Conservation (phyloP, 1,140 invertebrate species). For the Mylabris phalerata region DNA sequence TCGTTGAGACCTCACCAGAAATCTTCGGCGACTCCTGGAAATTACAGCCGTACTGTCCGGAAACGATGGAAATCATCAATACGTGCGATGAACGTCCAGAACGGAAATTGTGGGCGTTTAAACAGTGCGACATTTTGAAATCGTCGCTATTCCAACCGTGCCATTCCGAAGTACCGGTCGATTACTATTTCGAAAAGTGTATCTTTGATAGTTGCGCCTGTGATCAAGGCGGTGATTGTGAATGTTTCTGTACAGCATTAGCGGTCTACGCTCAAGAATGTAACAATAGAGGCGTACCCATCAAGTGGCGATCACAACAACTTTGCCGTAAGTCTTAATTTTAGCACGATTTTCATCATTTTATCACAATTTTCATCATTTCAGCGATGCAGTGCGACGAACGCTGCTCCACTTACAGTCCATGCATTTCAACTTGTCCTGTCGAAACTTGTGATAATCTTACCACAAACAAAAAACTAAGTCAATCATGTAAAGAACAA, state of each 20-base stretch:
- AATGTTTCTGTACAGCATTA: slow-evolving; percentile 81
- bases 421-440: slow-evolving; percentile 76
- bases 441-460: slow-evolving; percentile 76
- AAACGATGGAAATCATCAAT: slow-evolving; percentile 49
- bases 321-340: slow-evolving; percentile 65
- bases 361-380: slow-evolving; percentile 10
- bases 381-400: slow-evolving; percentile 82
- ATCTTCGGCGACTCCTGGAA: slow-evolving; percentile 87
- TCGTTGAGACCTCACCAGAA: slow-evolving; percentile 61
- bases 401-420: slow-evolving; percentile 66
- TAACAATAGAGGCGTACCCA: slow-evolving; percentile 57
- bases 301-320: slow-evolving; percentile 74
- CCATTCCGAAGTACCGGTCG: slow-evolving; percentile 69
- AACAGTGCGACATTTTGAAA: slow-evolving; percentile 69
- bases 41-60: slow-evolving; percentile 66
- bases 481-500: slow-evolving; percentile 59
- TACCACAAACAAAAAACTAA: slow-evolving; percentile 51
- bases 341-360: background rate
- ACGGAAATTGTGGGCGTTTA: slow-evolving; percentile 68
- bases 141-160: slow-evolving; percentile 65
- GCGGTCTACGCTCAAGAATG: slow-evolving; percentile 81
- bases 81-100: slow-evolving; percentile 68
- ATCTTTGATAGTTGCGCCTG: slow-evolving; percentile 80
- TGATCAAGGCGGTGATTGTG: slow-evolving; percentile 81
- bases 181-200: slow-evolving; percentile 62